Evolutionary conservation across 2,888 invertebrate genomes (phyloP).

Genomic region (Cerastoderma edule): DNA sequence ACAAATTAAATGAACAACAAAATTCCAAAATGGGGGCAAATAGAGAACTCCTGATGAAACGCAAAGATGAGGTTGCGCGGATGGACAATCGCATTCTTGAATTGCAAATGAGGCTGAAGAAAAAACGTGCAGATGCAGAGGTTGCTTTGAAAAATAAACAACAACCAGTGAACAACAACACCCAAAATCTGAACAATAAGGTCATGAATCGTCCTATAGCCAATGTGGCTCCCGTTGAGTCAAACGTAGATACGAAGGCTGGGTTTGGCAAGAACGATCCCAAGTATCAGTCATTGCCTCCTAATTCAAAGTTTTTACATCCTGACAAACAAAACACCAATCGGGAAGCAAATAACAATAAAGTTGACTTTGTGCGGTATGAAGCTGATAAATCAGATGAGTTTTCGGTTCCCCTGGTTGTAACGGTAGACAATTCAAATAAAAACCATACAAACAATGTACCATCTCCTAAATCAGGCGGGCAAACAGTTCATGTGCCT

Average conservation of each 20-base stretch:
- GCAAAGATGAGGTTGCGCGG: conserved; percentile 95
- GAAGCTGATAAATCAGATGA: conserved; percentile 60
- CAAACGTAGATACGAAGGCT: conserved; percentile 60
- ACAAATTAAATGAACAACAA: conserved; percentile 97
- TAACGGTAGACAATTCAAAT: conserved; percentile 56
- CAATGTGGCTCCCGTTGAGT: conserved; percentile 84
- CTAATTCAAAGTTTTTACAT: conserved; percentile 90
- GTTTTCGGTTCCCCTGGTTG: conserved; percentile 61
- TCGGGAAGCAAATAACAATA: conserved; percentile 64
- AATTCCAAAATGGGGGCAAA: conserved; percentile 95
- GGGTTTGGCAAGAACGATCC: conserved; percentile 93
- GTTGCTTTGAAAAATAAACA: conserved; percentile 56
- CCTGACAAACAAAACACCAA: conserved; percentile 56
- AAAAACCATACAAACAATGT: conserved; percentile 56
- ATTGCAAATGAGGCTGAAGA: conserved; percentile 94
- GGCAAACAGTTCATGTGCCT: conserved; percentile 40
- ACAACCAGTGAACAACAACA: conserved; percentile 53
- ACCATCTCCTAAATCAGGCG: conserved; percentile 56
- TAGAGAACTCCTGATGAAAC: conserved; percentile 92
- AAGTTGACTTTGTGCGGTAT: conserved; percentile 41
- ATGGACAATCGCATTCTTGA: conserved; percentile 97
- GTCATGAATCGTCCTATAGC: conserved; percentile 51
- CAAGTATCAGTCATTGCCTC: conserved; percentile 95
- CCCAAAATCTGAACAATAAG: conserved; percentile 61
- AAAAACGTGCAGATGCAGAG: conserved; percentile 90